Conservation (phyloP, 2,888 invertebrate genomes). For the Amphimallon solstitiale region DNA sequence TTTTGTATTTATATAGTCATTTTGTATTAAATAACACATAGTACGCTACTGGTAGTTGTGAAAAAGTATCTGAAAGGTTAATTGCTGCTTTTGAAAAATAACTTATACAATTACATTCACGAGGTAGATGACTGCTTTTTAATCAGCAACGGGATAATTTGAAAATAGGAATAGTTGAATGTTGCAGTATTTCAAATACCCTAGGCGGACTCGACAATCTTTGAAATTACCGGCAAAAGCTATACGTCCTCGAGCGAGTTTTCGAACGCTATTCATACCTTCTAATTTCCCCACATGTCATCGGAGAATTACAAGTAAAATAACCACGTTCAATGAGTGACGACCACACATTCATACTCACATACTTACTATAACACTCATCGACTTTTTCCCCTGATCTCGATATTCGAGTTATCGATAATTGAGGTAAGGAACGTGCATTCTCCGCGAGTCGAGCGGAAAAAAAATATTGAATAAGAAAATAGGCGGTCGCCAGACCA, state of each 20-base stretch:
- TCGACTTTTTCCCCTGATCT: conserved; percentile 15
- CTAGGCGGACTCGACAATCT: conserved; percentile 9
- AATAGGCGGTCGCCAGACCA: conserved; percentile 23
- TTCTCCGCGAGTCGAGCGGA: background rate
- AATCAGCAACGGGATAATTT: too few species aligned
- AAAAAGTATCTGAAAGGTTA: too few species aligned
- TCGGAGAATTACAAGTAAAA: conserved; percentile 20
- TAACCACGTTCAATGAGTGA: background rate
- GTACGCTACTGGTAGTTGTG: too few species aligned
- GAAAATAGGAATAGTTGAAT: background rate
- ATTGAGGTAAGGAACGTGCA: conserved; percentile 16
- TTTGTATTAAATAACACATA: too few species aligned
- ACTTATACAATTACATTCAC: too few species aligned
- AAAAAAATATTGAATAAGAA: conserved; percentile 26
- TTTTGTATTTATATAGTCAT: too few species aligned
- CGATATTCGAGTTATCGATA: conserved; percentile 6
- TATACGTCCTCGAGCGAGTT: conserved; percentile 3
- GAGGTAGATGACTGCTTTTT: too few species aligned
- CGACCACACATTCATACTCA: conserved; percentile 10
- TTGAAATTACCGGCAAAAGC: conserved; percentile 11
- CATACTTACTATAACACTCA: conserved; percentile 12
- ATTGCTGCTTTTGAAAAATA: too few species aligned
- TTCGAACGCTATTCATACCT: conserved; percentile 13
- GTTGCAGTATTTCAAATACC: background rate
- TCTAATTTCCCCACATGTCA: conserved; percentile 31